Percentiles rank a stretch among this genome's conserved stretches.
Evolutionary conservation across 2,113 vertebrate species (phyloP).

Genomic region (Herpetotheres cachinnans): DNA sequence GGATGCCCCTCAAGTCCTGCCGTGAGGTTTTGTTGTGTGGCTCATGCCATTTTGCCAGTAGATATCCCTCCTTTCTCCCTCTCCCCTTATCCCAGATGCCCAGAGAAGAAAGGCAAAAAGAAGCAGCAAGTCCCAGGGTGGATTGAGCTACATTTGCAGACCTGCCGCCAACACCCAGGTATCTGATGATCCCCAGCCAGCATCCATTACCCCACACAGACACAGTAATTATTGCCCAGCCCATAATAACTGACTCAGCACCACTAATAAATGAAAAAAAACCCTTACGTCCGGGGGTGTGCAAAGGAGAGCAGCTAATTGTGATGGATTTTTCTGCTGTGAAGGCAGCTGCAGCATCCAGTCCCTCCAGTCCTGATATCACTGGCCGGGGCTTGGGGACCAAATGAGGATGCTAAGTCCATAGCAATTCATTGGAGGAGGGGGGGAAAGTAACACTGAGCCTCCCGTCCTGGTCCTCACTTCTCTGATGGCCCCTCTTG

Average conservation of each 20-base stretch:
- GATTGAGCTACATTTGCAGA: background rate
- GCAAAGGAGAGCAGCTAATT: constrained; percentile 31
- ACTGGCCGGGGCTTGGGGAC: background rate
- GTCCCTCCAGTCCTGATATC: background rate
- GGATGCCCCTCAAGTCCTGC: background rate
- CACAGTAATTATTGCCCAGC: constrained; percentile 33
- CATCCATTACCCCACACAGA: background rate
- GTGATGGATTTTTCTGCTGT: constrained; percentile 29
- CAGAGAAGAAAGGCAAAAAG: background rate
- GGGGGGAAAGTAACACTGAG: fast-evolving
- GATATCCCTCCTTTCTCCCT: background rate
- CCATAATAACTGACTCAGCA: constrained; percentile 41
- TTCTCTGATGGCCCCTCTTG: constrained; percentile 1
- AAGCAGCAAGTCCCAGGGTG: background rate
- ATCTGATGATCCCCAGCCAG: background rate
- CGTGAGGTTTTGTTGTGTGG: background rate
- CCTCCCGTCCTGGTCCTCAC: background rate
- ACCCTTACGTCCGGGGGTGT: background rate
- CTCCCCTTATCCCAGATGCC: background rate
- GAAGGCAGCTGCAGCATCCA: background rate
- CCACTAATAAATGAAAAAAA: background rate
- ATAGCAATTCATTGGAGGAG: background rate
- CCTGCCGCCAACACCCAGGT: background rate
- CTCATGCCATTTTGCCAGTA: background rate
- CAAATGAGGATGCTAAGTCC: background rate